Conservation (phyloP, 1,140 invertebrate species). For the Homalodisca vitripennis region DNA sequence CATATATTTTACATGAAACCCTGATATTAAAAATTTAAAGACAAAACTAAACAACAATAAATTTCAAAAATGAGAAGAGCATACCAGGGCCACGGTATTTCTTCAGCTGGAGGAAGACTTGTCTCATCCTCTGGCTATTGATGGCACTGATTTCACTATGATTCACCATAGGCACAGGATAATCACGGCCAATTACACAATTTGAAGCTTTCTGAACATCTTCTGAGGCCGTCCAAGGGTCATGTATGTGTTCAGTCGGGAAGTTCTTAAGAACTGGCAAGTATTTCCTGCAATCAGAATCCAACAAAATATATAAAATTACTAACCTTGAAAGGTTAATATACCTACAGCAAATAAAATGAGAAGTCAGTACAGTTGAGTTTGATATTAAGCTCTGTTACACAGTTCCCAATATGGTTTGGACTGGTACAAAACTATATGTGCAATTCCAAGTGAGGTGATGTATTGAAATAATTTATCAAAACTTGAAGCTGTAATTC, state of each 20-base stretch:
- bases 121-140: slow-evolving; percentile 85
- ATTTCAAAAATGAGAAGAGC: slow-evolving; percentile 1
- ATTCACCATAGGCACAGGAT: slow-evolving; percentile 83
- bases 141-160: slow-evolving; percentile 71
- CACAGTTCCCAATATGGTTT: too few relatives aligned
- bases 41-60: neutral
- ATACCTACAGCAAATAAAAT: neutral
- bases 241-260: slow-evolving; percentile 83
- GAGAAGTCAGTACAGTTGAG: slow-evolving; percentile 42
- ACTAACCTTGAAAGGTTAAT: neutral
- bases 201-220: slow-evolving; percentile 73
- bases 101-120: slow-evolving; percentile 78
- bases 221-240: slow-evolving; percentile 84
- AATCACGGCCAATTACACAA: slow-evolving; percentile 82
- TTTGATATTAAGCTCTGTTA: too few relatives aligned
- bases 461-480: too few relatives aligned
- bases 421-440: too few relatives aligned
- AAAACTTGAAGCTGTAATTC: too few relatives aligned
- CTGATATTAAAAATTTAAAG: too few relatives aligned
- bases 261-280: slow-evolving; percentile 79
- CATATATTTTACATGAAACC: too few relatives aligned
- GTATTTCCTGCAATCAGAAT: slow-evolving; percentile 73
- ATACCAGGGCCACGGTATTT: slow-evolving; percentile 52
- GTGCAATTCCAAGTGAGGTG: too few relatives aligned
- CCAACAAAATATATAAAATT: slow-evolving; percentile 27